Evolutionary conservation across 2,888 invertebrate species (phyloP).

Genomic region (Hemithea aestivaria): DNA sequence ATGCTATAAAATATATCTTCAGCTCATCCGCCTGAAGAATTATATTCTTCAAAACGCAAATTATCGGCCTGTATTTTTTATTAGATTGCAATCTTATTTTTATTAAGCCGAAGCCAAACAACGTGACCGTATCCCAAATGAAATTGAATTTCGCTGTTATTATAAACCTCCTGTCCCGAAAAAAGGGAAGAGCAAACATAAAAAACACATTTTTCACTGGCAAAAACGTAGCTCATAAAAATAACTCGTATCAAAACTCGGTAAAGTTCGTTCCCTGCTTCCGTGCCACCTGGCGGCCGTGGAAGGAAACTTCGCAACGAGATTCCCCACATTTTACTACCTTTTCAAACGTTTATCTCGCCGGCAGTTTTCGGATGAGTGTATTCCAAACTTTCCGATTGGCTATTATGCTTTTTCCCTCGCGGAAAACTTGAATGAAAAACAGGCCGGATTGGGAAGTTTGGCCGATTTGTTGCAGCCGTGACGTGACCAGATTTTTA

Average conservation of each 20-base stretch:
- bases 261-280: constrained; percentile 25
- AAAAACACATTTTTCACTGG: constrained; percentile 22
- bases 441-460: constrained; percentile 8
- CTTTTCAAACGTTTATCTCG: constrained; percentile 50
- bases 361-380: constrained; percentile 31
- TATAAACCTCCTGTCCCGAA: constrained; percentile 4
- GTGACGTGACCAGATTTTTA: constrained; percentile 10
- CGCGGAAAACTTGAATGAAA: constrained; percentile 11
- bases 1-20: no score
- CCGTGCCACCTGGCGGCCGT: constrained; percentile 27
- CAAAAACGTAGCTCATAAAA: constrained; percentile 27
- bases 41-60: no score
- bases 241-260: constrained; percentile 25
- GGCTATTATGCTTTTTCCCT: constrained; percentile 44
- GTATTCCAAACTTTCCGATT: constrained; percentile 55
- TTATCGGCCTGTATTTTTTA: no score
- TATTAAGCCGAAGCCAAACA: no score
- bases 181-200: constrained; percentile 15
- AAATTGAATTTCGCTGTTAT: constrained; percentile 17
- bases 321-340: constrained; percentile 35
- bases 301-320: constrained; percentile 17
- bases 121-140: constrained; percentile 5
- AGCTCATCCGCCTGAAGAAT: no score
- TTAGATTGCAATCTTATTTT: no score
- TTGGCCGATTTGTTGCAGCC: constrained; percentile 10